Base-by-base conservation (phyloP, 2,888 invertebrate genomes). In the Saturnia pavonia region DNA sequence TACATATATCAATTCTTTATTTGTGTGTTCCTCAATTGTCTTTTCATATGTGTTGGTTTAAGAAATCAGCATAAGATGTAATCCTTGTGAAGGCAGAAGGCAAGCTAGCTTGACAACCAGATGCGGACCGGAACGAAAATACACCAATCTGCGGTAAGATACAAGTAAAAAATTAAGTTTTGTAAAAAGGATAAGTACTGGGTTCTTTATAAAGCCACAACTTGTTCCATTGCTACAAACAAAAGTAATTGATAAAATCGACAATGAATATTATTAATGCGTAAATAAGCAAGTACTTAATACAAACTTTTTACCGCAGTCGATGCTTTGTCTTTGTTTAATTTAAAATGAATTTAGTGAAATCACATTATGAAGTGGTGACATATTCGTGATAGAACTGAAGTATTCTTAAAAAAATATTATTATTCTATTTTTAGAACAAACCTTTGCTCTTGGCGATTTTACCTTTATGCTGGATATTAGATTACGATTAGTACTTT, bases 61-160 rank as follows among this genome's bases (percentile, higher is more conserved):
- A 76, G 74, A 86, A 88, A 67, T 72, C 71, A 6, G 84, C 27
- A 77, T 71, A 87, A 3, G 84, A 85, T 0, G 84, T 85, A 34
- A 85, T 83, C n/a, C 89, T 80, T 4, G 82, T 80, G 74, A 78
- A 89, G 16, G 77, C 87, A n/a, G 85, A 82, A 0, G 90, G 88
- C 14, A 81, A 69, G 9, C 77, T 77, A 0, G 69, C 14, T 67
- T 85, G 69, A 72, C 88, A 89, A 22, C 88, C 88, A 0, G 74
- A 68, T 51, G 75, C 76, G 4, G 82, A 81, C 9, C 87, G 87
- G 71, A 88, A 88, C 0, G 88, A 88, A 4, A 81, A 78, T 4
- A 87, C 69, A 72, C 89, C 90, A 71, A 90, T 76, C 90, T 89
- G 82, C 51, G 67, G 73, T 48, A 68, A 74, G 73, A 71, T 14